These are phyloP conservation scores for Agrotis segetum DNA, from an alignment of 2,888 invertebrate species.

Conservation along the genomic window DNA sequence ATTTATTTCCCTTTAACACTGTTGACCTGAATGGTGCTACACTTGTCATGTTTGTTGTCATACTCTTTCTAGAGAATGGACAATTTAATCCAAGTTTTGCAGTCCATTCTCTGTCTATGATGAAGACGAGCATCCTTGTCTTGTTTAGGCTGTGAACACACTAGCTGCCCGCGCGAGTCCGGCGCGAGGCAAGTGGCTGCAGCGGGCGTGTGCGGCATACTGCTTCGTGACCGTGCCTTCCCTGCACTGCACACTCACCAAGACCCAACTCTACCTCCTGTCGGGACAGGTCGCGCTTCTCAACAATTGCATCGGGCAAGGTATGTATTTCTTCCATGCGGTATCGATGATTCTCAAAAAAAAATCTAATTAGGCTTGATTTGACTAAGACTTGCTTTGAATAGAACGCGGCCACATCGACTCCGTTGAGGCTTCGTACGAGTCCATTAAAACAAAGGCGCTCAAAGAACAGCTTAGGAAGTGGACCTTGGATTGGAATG, in stretches of 20 bases:
- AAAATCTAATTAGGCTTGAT: background rate
- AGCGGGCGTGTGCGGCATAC: conserved; percentile 98
- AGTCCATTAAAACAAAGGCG: too few relatives aligned
- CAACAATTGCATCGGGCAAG: conserved; percentile 98
- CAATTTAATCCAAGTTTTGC: too few relatives aligned
- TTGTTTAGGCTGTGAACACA: conserved; percentile 94
- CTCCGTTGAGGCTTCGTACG: too few relatives aligned
- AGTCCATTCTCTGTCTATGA: too few relatives aligned
- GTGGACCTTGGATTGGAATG: too few relatives aligned
- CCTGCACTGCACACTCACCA: conserved; percentile 94
- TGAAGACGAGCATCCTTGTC: background rate
- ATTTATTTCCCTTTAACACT: too few relatives aligned
- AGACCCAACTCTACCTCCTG: conserved; percentile 96
- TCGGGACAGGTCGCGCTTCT: conserved; percentile 97
- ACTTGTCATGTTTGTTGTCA: too few relatives aligned
- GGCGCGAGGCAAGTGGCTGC: conserved; percentile 94
- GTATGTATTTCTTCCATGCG: conserved; percentile 80
- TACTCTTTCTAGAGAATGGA: too few relatives aligned
- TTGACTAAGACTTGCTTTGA: background rate
- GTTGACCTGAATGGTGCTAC: too few relatives aligned
- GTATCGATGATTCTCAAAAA: too few relatives aligned
- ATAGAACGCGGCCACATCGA: too few relatives aligned
- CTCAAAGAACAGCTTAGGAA: too few relatives aligned
- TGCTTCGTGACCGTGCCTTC: conserved; percentile 99
- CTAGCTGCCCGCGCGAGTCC: conserved; percentile 92